Evolutionary conservation across 2,113 vertebrate species (phyloP).

Genomic region (Andinoacara biseriatus): DNA sequence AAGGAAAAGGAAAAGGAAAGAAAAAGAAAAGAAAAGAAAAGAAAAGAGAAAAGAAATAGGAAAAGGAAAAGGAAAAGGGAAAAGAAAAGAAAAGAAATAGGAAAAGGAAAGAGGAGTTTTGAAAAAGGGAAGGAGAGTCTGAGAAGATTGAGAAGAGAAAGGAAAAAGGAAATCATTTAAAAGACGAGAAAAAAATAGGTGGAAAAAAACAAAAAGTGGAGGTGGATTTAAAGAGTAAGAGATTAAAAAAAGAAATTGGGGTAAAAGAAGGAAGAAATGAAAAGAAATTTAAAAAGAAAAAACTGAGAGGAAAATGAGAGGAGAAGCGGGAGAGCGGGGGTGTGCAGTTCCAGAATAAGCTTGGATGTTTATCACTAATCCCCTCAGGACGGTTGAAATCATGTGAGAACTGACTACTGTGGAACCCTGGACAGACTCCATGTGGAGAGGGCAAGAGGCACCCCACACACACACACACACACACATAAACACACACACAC

Average conservation of each 20-base stretch:
- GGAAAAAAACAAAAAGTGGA: neutral
- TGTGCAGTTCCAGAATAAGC: constrained; percentile 56
- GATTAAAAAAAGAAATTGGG: no score
- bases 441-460: constrained; percentile 37
- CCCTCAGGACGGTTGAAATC: constrained; percentile 57
- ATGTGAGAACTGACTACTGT: constrained; percentile 78
- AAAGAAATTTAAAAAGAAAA: neutral
- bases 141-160: neutral
- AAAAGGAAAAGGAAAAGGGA: neutral
- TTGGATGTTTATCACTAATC: constrained; percentile 63
- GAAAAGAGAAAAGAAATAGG: neutral
- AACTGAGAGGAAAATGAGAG: neutral
- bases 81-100: no score
- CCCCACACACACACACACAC: neutral
- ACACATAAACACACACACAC: neutral
- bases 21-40: neutral
- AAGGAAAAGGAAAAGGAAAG: neutral
- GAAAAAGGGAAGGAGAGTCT: no score
- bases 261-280: neutral
- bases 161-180: no score
- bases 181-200: no score
- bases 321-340: neutral
- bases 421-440: constrained; percentile 65
- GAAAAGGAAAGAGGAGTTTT: neutral
- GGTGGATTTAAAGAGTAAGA: neutral